A percentile compares a stretch with the other conserved stretches of the same genome.
Evolutionary conservation across 1,140 invertebrate genomes (phyloP).

Genomic region (Pantala flavescens): DNA sequence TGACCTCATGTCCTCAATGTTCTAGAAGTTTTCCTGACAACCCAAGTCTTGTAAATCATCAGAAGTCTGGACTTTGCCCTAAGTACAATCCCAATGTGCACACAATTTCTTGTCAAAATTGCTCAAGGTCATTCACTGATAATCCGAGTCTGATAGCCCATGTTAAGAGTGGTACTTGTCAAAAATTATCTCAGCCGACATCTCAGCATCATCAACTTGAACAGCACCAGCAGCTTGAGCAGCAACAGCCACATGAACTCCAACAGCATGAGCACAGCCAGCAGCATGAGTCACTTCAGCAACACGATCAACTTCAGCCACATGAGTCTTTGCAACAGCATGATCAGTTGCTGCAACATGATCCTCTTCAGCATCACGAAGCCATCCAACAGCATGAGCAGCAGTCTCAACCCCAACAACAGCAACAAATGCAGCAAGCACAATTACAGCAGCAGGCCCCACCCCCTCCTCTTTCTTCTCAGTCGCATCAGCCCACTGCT

Average conservation of each 20-base stretch:
- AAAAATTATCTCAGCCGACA: neutral
- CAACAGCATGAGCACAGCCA: neutral
- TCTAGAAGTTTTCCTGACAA: neutral
- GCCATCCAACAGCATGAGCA: neutral
- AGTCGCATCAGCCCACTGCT: neutral
- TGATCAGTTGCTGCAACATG: neutral
- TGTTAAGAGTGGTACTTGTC: neutral
- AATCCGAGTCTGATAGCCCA: neutral
- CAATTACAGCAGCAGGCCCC: neutral
- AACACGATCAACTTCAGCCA: neutral
- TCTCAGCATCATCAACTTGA: neutral
- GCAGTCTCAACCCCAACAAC: neutral
- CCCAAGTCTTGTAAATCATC: neutral
- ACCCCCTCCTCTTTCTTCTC: neutral
- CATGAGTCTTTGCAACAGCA: neutral
- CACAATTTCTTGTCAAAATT: neutral
- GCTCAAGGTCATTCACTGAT: neutral
- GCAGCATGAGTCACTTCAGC: neutral
- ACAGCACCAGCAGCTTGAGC: neutral
- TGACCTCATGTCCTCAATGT: neutral
- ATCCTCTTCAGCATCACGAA: neutral
- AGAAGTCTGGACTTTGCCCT: neutral
- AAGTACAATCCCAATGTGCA: neutral
- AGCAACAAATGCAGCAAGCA: neutral
- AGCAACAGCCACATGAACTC: neutral